Evolutionary conservation across 2,113 vertebrate genomes (phyloP), one percentile per base, ranked within the genome.

Genomic region (Lipophrys pholis): DNA sequence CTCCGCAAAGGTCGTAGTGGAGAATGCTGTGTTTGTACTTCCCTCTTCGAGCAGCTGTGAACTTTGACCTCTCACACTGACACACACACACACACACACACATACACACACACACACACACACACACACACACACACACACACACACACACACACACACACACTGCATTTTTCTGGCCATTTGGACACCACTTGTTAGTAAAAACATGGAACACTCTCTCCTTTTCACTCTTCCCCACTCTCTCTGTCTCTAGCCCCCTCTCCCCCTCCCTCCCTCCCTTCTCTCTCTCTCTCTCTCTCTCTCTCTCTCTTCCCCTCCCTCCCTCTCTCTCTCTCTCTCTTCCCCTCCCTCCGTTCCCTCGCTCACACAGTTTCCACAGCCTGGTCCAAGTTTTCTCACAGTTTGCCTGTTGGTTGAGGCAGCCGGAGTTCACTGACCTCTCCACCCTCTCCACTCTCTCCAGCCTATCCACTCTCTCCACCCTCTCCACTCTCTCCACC

Each of bases 41-140:
- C 89, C 69, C 84, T 61, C 72, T 76, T 49, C 10, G 50, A 49
- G 70, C 87, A 89, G 87, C 89, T 87, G 86, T 85, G 69, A 81
- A 78, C 82, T 87, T 67, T 81, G 59, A 88, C 73, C 79, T 48
- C 56, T 10, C 14, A 30, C 15, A 11, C 71, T 63, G 43, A 67
- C 62, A 69, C 48, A 54, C 51, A 74, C 56, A 41, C 59, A 39
- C 42, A 43, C 67, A 56, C 8, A 52, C 21, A 52, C 55, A 8
- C 53, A 56, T 16, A 52, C 49, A 57, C 62, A 57, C 14, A 63
- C 68, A 53, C 36, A 43, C 42, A 57, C 62, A 57, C 14, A 63
- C 68, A 43, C 42, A 43, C 42, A 57, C 62, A 57, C 14, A 63
- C 68, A 43, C 42, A 43, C 42, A 57, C 62, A 57, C 14, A 56